Evolutionary conservation across 2,113 vertebrate species (phyloP).

Genomic region (Epinephelus cyanopodus): DNA sequence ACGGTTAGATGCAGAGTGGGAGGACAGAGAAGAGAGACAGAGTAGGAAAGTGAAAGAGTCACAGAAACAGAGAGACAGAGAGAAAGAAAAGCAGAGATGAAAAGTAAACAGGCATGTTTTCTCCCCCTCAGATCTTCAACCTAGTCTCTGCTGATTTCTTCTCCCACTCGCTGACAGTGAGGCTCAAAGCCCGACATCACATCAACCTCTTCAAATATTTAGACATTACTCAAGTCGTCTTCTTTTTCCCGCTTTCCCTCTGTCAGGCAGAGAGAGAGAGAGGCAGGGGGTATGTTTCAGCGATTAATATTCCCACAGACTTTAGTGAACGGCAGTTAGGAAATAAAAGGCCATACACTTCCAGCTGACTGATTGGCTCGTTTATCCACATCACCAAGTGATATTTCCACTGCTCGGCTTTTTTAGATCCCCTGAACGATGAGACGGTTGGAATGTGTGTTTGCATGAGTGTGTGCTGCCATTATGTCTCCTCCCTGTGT

Average conservation of each 20-base stretch:
- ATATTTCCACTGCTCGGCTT: slow-evolving; percentile 67
- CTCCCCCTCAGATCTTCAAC: slow-evolving; percentile 69
- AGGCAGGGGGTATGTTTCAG: slow-evolving; percentile 55
- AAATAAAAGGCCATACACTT: slow-evolving; percentile 77
- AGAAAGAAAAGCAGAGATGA: slow-evolving; percentile 49
- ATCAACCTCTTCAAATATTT: slow-evolving; percentile 82
- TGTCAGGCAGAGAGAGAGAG: slow-evolving; percentile 36
- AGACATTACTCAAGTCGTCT: slow-evolving; percentile 72
- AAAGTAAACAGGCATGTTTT: slow-evolving; percentile 72
- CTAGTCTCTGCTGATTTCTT: slow-evolving; percentile 74
- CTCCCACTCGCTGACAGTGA: slow-evolving; percentile 71
- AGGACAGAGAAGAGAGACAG: slow-evolving; percentile 32
- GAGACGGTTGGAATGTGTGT: slow-evolving; percentile 32
- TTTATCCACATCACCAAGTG: slow-evolving; percentile 78
- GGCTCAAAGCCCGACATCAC: slow-evolving; percentile 77
- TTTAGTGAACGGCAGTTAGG: slow-evolving; percentile 71
- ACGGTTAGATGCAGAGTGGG: slow-evolving; percentile 28
- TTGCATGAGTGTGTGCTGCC: slow-evolving; percentile 27
- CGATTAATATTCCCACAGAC: slow-evolving; percentile 78
- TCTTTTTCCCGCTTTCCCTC: slow-evolving; percentile 47
- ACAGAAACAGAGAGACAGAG: slow-evolving; percentile 33
- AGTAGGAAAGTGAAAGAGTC: slow-evolving; percentile 18
- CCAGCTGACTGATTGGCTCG: slow-evolving; percentile 78
- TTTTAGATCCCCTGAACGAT: slow-evolving; percentile 69
- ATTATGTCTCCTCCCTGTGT: slow-evolving; percentile 31